Evolutionary conservation across 2,888 invertebrate species (phyloP), one percentile per base, ranked within the genome.

Genomic region (Venustoraphidia nigricollis): DNA sequence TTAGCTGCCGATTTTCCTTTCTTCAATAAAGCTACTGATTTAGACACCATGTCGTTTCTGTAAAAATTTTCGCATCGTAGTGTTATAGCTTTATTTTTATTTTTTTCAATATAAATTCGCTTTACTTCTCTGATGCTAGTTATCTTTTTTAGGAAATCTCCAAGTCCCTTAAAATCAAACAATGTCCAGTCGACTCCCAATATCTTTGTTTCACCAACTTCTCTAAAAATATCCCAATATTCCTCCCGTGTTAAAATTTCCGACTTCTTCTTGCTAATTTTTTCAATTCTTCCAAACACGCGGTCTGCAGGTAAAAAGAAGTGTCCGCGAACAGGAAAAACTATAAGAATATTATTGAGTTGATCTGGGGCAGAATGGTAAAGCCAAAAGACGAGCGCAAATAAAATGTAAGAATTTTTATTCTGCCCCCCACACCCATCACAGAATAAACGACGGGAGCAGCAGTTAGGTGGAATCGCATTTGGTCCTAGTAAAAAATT

Each of bases 401-500:
- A 39, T 36, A 56, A 50, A 51, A 56, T 52, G 35, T 46, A 17
- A 17, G 17, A 47, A 45, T 55, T 54, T 47, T 54, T 54, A 44
- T 55, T 55, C 50, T 56, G 56, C 46, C 53, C 53, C 35, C 53
- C 53, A 49, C 55, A 56, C 40, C 56, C 56, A 52, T 57, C 55
- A 52, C 54, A 55, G 48, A 55, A 55, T 44, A 55, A 50, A 45
- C 54, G 46, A 38, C 53, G 43, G 34, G 44, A 51, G 44, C 48
- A 43, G 35, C 50, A 43, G 17, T 44, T 41, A 17, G 45, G 48
- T 39, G 50, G 17, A 17, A 17, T 17, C 17, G 17, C 2, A 17
- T 4, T 17, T 17, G 53, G 49, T 47, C 53, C 41, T 10, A 42
- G 14, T 13, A 50, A 44, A 17, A 17, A 17, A 17, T 17, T 17